These are phyloP conservation scores for Syngnathus floridae DNA, from an alignment of 2,113 vertebrate species.

Conservation along the genomic window DNA sequence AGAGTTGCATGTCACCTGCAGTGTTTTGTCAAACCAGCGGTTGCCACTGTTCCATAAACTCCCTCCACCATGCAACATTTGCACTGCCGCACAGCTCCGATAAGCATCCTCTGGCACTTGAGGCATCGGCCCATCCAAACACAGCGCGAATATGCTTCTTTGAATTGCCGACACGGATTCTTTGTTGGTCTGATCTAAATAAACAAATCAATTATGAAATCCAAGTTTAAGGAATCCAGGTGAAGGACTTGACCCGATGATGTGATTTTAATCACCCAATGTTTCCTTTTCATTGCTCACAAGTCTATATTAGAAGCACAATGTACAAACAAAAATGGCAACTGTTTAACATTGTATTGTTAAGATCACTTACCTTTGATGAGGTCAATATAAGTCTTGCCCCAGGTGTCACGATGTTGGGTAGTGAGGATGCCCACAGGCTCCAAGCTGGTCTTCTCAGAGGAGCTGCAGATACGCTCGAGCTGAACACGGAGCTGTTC, in stretches of 20 bases:
- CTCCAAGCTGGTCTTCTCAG: conserved; percentile 75
- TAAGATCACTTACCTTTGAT: conserved; percentile 74
- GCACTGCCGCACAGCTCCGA: conserved; percentile 76
- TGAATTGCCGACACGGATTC: conserved; percentile 82
- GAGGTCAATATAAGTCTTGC: conserved; percentile 82
- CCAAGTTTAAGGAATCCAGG: not conserved
- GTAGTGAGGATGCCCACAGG: conserved; percentile 92
- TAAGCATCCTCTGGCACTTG: conserved; percentile 69
- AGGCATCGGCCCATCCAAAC: conserved; percentile 80
- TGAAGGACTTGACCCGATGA: not conserved
- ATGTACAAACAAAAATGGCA: not conserved
- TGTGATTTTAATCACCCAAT: not conserved
- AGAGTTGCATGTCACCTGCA: conserved; percentile 74
- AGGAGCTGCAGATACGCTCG: conserved; percentile 86
- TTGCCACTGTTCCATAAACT: conserved; percentile 86
- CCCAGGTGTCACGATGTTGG: conserved; percentile 88
- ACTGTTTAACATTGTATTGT: not conserved
- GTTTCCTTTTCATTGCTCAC: not conserved
- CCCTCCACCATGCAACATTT: conserved; percentile 94
- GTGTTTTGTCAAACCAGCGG: conserved; percentile 96
- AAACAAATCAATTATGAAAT: not conserved
- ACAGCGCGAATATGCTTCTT: conserved; percentile 88
- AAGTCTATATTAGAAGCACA: not conserved
- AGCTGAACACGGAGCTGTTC: conserved; percentile 87
- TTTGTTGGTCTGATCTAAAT: conserved; percentile 84